These are phyloP conservation scores for Alloscopus bannaensis DNA, from an alignment of 2,888 invertebrate genomes.

Conservation along the genomic window DNA sequence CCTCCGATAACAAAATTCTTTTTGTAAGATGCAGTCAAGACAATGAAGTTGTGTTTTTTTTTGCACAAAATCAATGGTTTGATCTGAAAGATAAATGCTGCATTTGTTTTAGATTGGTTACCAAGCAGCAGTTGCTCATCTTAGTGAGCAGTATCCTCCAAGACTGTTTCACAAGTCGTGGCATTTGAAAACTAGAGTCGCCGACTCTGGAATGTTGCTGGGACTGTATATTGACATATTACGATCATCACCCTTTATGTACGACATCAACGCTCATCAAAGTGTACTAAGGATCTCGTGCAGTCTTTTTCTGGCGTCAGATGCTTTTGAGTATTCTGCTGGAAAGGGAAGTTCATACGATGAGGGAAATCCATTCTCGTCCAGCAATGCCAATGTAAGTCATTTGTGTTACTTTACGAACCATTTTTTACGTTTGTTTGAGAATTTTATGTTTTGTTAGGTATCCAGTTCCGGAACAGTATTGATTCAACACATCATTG, in stretches of 20 bases:
- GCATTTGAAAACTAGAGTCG: constrained; percentile 77
- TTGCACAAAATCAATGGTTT: no score
- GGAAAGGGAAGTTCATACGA: constrained; percentile 54
- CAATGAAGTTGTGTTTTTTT: no score
- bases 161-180: constrained; percentile 83
- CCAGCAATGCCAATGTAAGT: constrained; percentile 55
- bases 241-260: constrained; percentile 77
- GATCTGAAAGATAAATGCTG: no score
- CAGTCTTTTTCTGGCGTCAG: constrained; percentile 77
- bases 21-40: constrained; percentile 39
- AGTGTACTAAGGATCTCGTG: constrained; percentile 78
- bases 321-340: constrained; percentile 36
- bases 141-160: constrained; percentile 83
- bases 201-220: constrained; percentile 73
- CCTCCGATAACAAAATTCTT: constrained; percentile 37
- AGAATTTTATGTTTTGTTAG: constrained; percentile 52
- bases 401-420: neutral
- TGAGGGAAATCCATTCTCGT: constrained; percentile 65
- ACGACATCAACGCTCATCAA: constrained; percentile 79
- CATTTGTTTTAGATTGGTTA: constrained; percentile 80
- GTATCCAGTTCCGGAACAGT: constrained; percentile 80
- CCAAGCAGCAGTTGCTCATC: constrained; percentile 81
- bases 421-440: neutral
- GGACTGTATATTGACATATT: constrained; percentile 76
- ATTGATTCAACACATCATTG: constrained; percentile 82